phyloP scores from a whole-genome alignment of 1,140 invertebrate species.

The Drosophila ambigua region DNA sequence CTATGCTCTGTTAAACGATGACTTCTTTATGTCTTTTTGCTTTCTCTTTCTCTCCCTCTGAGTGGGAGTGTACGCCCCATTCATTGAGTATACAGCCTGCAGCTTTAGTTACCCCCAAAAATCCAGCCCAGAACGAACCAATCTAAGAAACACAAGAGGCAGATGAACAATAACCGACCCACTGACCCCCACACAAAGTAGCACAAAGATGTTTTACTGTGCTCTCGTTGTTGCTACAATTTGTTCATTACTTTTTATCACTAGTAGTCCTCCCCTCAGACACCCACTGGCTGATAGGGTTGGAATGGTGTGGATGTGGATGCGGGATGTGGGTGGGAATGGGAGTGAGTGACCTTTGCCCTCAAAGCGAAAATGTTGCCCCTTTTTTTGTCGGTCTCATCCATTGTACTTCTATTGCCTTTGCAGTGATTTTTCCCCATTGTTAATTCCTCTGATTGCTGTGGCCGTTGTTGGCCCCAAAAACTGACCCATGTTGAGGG shows the following conservation, averaged over 20 bases:
- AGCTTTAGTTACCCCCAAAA: conserved; percentile 41
- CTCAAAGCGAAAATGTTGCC: conserved; percentile 72
- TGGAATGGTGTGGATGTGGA: background rate
- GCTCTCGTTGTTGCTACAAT: conserved; percentile 66
- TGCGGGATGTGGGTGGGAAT: background rate
- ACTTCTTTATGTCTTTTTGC: conserved; percentile 43
- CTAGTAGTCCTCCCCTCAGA: conserved; percentile 25
- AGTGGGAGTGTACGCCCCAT: conserved; percentile 60
- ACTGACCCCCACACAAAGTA: conserved; percentile 79
- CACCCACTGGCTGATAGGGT: background rate
- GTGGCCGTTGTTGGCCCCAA: conserved; percentile 22
- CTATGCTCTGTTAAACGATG: conserved; percentile 64
- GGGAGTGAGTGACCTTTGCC: conserved; percentile 51
- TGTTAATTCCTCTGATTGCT: conserved; percentile 71
- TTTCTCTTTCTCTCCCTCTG: conserved; percentile 37
- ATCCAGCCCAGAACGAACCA: conserved; percentile 40
- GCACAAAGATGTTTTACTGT: conserved; percentile 77
- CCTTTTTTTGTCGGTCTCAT: conserved; percentile 49
- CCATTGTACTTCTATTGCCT: conserved; percentile 66
- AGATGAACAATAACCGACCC: conserved; percentile 58
- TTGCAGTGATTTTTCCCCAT: conserved; percentile 69
- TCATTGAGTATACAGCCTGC: conserved; percentile 56
- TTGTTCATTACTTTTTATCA: conserved; percentile 82
- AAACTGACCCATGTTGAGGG: too few species aligned
- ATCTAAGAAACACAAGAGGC: conserved; percentile 34